These are phyloP conservation scores for Eumerus sabulonum DNA, from an alignment of 2,888 invertebrate species.

Conservation along the genomic window DNA sequence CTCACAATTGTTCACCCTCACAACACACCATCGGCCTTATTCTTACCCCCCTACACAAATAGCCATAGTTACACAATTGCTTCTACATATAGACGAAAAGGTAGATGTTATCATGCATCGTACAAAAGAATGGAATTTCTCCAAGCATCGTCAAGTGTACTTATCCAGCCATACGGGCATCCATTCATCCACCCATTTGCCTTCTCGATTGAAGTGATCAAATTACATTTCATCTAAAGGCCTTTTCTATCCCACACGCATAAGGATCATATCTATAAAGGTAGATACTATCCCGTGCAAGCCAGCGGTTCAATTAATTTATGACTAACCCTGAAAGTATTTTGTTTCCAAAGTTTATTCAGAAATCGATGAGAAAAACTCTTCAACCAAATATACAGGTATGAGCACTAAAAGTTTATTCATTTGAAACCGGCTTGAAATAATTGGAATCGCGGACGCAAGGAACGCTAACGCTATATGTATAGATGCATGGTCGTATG, in stretches of 20 bases:
- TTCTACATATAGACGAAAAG: too few relatives aligned
- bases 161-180: background rate
- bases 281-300: too few relatives aligned
- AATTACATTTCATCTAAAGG: constrained; percentile 48
- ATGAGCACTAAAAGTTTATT: constrained; percentile 45
- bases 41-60: too few relatives aligned
- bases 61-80: background rate
- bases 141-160: constrained; percentile 39
- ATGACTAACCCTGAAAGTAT: constrained; percentile 50
- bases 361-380: constrained; percentile 25
- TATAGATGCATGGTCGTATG: too few relatives aligned
- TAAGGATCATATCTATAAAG: too few relatives aligned
- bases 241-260: constrained; percentile 1
- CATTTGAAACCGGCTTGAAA: constrained; percentile 36
- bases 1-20: constrained; percentile 9
- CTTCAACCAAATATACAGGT: constrained; percentile 27
- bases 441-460: constrained; percentile 42
- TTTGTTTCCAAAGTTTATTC: constrained; percentile 52
- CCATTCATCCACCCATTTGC: background rate
- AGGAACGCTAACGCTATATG: too few relatives aligned
- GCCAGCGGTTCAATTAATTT: constrained; percentile 62
- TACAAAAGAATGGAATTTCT: constrained; percentile 62
- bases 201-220: constrained; percentile 39
- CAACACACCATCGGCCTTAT: background rate
- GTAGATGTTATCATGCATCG: background rate